These are phyloP conservation scores for Tetraneura akinire DNA, from an alignment of 1,140 invertebrate genomes.

Conservation along the genomic window DNA sequence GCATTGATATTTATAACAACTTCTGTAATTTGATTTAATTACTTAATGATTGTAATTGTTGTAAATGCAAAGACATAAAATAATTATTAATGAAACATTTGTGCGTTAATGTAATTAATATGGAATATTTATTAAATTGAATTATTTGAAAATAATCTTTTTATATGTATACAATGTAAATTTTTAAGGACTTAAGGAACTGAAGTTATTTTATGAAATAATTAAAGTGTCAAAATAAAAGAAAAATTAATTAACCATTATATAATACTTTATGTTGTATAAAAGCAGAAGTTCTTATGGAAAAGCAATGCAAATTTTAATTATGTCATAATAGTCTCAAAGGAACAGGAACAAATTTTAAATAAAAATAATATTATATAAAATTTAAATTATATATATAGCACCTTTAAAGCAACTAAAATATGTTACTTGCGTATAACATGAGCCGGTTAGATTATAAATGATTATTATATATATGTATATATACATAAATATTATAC, in stretches of 20 bases:
- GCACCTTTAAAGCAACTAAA: conserved; percentile 44
- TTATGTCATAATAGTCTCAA: neutral
- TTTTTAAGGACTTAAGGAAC: too few relatives aligned
- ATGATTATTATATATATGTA: conserved; percentile 35
- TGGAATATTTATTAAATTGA: neutral
- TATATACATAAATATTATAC: too few relatives aligned
- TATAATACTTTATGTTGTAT: neutral
- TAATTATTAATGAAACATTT: conserved; percentile 14
- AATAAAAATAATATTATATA: conserved; percentile 14
- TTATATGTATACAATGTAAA: neutral
- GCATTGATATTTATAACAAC: neutral
- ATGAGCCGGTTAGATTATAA: conserved; percentile 7
- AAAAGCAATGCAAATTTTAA: conserved; percentile 2
- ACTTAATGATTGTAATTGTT: conserved; percentile 15
- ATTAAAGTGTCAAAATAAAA: neutral
- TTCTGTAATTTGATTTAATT: neutral
- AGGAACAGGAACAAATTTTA: conserved; percentile 3
- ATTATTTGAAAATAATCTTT: conserved; percentile 8
- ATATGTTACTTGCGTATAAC: conserved; percentile 13
- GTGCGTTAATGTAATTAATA: neutral
- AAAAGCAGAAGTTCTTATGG: neutral
- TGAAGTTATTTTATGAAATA: neutral
- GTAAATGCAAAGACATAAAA: conserved; percentile 26
- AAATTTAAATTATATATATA: conserved; percentile 45
- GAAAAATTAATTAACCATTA: neutral